These are phyloP conservation scores for Eonycteris spelaea DNA, from an alignment of 2,113 vertebrate species.

Conservation along the genomic window DNA sequence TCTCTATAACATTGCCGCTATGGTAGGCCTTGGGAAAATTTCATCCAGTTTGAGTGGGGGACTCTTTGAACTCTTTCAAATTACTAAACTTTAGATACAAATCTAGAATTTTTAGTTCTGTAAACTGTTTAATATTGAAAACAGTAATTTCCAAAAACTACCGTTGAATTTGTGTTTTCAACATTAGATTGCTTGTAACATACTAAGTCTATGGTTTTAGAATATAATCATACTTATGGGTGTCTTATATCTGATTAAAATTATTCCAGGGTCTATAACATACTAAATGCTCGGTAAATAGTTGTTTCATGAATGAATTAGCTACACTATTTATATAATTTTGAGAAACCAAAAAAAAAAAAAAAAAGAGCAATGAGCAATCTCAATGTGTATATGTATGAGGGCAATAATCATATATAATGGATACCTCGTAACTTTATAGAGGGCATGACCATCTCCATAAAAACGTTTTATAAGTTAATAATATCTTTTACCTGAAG, in stretches of 20 bases:
- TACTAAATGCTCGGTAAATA: neutral
- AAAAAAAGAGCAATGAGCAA: neutral
- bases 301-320: neutral
- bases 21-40: neutral
- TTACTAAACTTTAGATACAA: slow-evolving; percentile 23
- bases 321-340: neutral
- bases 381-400: neutral
- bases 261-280: neutral
- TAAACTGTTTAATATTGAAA: neutral
- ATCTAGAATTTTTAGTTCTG: slow-evolving; percentile 9
- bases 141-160: neutral
- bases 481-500: slow-evolving; percentile 45
- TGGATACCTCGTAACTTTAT: neutral
- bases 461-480: slow-evolving; percentile 16
- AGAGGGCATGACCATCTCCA: neutral
- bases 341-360: neutral
- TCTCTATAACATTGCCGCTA: neutral
- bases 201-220: neutral
- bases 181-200: neutral
- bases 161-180: neutral
- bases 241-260: slow-evolving; percentile 17
- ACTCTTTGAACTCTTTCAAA: slow-evolving; percentile 5
- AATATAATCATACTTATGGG: neutral
- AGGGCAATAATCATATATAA: neutral
- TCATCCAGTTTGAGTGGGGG: neutral